A percentile compares a stretch with the other conserved stretches of the same genome.
Conservation (phyloP, 2,888 invertebrate species). For the Heteromurus nitidus region DNA sequence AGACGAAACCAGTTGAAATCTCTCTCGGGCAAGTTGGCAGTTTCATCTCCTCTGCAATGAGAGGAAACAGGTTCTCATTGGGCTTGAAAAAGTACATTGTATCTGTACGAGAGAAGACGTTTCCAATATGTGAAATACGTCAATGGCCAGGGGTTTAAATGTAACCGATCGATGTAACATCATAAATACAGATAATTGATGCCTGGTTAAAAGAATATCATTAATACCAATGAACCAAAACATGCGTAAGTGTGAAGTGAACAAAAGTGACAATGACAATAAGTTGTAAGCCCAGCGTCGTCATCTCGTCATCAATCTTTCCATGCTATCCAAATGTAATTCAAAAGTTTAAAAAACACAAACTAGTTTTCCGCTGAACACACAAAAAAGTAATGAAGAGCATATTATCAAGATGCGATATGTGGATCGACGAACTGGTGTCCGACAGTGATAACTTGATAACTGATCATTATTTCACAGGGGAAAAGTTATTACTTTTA, state of each 20-base stretch:
- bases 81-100: not conserved
- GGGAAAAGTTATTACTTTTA: too few relatives aligned
- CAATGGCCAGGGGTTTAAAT: not conserved
- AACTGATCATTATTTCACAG: too few relatives aligned
- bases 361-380: not conserved
- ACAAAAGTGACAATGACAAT: too few relatives aligned
- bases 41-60: constrained; percentile 8
- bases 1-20: constrained; percentile 22
- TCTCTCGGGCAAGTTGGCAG: constrained; percentile 8
- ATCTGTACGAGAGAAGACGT: not conserved
- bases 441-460: too few relatives aligned
- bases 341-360: not conserved
- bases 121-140: not conserved
- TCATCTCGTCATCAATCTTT: too few relatives aligned
- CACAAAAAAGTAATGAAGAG: too few relatives aligned
- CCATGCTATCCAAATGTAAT: too few relatives aligned
- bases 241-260: too few relatives aligned
- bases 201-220: not conserved
- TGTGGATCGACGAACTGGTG: constrained; percentile 3
- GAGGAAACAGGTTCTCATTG: constrained; percentile 4
- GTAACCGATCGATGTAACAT: constrained; percentile 25
- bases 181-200: not conserved
- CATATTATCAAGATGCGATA: too few relatives aligned
- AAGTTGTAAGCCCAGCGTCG: too few relatives aligned
- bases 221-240: too few relatives aligned